Evolutionary conservation across 1,140 invertebrate genomes (phyloP), one percentile per base, ranked within the genome.

Genomic region (Tachypleus tridentatus): DNA sequence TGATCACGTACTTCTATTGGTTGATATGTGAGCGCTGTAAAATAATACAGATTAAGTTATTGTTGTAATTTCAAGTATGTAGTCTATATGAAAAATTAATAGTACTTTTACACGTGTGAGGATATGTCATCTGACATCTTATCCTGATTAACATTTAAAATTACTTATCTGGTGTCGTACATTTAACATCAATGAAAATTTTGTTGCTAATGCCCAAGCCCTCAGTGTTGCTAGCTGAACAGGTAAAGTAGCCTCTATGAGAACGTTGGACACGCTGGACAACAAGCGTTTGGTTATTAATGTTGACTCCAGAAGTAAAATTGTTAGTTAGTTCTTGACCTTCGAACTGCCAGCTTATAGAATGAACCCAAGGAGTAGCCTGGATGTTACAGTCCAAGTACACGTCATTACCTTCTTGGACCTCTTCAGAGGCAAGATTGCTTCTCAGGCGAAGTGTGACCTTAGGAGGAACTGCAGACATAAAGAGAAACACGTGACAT

Each of bases 321-420:
- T 69, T 64, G 8, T 58, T 53, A 56, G 61, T 64, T 11, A 69
- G 62, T 29, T 60, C 57, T 51, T 56, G 11, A 2, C 61, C 64
- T 49, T 70, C 60, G 61, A 65, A 70, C 51, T 63, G 58, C 90
- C 90, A 93, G 57, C 88, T 80, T 69, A 93, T 86, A 84, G 91
- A 91, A 76, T 91, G 90, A 71, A 88, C 86, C 58, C 80, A 79
- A 5, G 90, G 89, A 81, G 93, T 93, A 63, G 89, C 86, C 74
- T 85, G 83, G 65, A 93, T 86, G 75, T 87, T 85, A 77, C 91
- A 93, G 77, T 89, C 88, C 75, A 93, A 91, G 74, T 92, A 92
- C 62, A 92, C 89, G 77, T 93, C 89, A 73, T 91, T 87, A 52
- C 87, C 88, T 78, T 93, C 70, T 52, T 60, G 61, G 61, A 71